A percentile compares a stretch with the other conserved stretches of the same genome.
phyloP scores from a whole-genome alignment of 1,140 invertebrate species.

The Drosophila orena region DNA sequence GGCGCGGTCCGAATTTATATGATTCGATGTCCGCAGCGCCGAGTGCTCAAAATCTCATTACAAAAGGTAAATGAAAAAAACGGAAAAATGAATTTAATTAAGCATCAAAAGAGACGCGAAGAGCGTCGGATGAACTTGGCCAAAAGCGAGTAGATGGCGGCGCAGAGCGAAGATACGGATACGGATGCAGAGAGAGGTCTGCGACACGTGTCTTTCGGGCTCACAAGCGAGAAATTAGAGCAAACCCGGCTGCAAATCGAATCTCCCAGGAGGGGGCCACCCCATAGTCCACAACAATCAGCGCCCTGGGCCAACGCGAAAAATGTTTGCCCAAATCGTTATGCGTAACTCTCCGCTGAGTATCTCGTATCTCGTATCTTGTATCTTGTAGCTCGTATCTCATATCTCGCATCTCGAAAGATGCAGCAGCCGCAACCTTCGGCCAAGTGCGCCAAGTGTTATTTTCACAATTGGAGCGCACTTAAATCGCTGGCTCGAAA shows the following conservation, averaged over 20 bases:
- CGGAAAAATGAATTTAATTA: conserved; percentile 78
- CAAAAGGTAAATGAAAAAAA: conserved; percentile 73
- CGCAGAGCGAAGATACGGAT: conserved; percentile 10
- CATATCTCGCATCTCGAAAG: conserved; percentile 24
- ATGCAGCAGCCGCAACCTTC: conserved; percentile 67
- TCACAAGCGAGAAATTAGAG: conserved; percentile 62
- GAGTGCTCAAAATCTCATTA: conserved; percentile 73
- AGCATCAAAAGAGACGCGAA: conserved; percentile 68
- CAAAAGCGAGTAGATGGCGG: conserved; percentile 31
- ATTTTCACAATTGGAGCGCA: conserved; percentile 81
- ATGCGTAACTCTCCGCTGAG: conserved; percentile 45
- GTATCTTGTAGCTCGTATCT: neutral
- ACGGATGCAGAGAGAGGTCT: conserved; percentile 9
- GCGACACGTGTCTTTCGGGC: conserved; percentile 52
- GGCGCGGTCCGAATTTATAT: conserved; percentile 63
- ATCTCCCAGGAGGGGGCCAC: conserved; percentile 28
- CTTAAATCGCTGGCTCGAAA: conserved; percentile 65
- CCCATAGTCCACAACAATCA: conserved; percentile 27
- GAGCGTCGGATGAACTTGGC: conserved; percentile 24
- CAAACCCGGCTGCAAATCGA: conserved; percentile 46
- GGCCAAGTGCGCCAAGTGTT: conserved; percentile 72
- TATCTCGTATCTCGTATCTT: conserved; percentile 16
- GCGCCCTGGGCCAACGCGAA: conserved; percentile 8
- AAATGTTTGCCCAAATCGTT: conserved; percentile 13
- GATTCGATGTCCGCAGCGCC: conserved; percentile 57